Conservation (phyloP, 2,113 vertebrate species). For the Notarius lentiginosus region DNA sequence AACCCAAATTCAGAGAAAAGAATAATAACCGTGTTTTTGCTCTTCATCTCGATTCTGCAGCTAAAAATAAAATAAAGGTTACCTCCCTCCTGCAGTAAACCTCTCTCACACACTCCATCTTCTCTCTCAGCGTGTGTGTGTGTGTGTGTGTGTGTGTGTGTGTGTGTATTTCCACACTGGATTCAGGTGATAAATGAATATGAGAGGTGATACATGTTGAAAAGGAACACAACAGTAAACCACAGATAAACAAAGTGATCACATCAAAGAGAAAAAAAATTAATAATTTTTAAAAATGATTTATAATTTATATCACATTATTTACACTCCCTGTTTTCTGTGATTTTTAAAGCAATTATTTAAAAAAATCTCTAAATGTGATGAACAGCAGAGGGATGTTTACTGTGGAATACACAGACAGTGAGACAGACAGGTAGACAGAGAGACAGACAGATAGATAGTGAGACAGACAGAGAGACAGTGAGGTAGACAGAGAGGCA, state of each 20-base stretch:
- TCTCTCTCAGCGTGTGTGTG: conserved; percentile 32
- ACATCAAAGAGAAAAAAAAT: not conserved
- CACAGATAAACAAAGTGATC: conserved; percentile 1
- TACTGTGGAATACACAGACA: not conserved
- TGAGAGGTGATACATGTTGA: conserved; percentile 41
- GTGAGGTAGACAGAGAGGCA: not conserved
- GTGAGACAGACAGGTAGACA: too few relatives aligned
- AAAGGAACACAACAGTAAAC: conserved; percentile 41
- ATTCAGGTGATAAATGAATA: conserved; percentile 45
- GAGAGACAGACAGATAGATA: too few relatives aligned
- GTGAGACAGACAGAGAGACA: not conserved
- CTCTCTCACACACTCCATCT: conserved; percentile 58
- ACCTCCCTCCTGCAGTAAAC: conserved; percentile 64
- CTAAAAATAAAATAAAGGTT: conserved; percentile 73
- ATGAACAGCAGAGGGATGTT: not conserved
- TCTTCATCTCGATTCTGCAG: conserved; percentile 58
- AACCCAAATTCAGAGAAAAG: conserved; percentile 56
- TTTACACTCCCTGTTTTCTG: not conserved
- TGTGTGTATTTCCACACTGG: conserved; percentile 35
- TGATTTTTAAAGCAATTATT: not conserved
- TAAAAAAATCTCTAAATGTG: not conserved
- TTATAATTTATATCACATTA: not conserved
- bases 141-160: conserved; percentile 15
- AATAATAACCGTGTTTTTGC: conserved; percentile 58
- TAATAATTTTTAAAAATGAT: not conserved